Conservation (phyloP, 2,113 vertebrate genomes). For the Colinus virginianus region DNA sequence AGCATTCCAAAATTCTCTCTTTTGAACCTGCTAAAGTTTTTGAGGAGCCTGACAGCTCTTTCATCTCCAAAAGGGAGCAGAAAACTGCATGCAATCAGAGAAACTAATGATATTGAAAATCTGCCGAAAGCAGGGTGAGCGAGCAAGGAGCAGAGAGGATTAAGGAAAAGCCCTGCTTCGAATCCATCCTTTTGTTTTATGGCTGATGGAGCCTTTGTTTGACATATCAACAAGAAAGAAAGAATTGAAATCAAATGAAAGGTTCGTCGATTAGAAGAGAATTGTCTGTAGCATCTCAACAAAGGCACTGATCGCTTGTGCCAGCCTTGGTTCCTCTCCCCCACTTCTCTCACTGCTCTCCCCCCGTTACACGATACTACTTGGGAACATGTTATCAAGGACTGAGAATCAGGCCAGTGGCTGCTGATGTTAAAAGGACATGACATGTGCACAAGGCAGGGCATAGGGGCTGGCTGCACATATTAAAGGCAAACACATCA, state of each 20-base stretch:
- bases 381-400: slow-evolving; percentile 69
- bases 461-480: slow-evolving; percentile 91
- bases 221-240: background rate
- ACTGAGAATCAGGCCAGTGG: slow-evolving; percentile 90
- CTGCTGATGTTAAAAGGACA: slow-evolving; percentile 94
- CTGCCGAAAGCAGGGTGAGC: background rate
- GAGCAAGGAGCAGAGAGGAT: background rate
- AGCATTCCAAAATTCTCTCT: background rate
- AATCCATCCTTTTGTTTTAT: slow-evolving; percentile 14
- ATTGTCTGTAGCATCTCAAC: slow-evolving; percentile 7
- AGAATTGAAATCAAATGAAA: background rate
- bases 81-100: background rate
- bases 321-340: background rate
- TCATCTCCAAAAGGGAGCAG: background rate
- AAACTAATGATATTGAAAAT: background rate
- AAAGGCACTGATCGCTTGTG: background rate
- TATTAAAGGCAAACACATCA: slow-evolving; percentile 88
- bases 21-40: background rate
- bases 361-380: slow-evolving; percentile 54
- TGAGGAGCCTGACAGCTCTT: background rate
- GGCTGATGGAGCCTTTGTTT: background rate
- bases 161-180: background rate
- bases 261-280: background rate
- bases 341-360: background rate
- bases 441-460: slow-evolving; percentile 90